Conservation (phyloP, 2,113 vertebrate genomes). For the Sceloporus undulatus region DNA sequence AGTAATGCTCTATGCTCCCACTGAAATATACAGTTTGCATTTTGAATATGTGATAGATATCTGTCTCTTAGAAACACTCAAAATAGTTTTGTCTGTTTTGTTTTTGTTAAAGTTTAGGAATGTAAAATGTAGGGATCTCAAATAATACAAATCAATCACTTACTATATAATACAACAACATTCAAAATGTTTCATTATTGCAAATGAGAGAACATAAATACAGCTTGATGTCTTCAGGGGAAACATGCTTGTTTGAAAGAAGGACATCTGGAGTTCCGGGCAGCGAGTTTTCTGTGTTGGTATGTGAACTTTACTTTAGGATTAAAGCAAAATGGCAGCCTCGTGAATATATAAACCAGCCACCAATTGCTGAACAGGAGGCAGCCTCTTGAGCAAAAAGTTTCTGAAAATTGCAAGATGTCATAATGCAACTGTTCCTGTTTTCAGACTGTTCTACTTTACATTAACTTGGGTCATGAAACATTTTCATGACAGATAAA, state of each 20-base stretch:
- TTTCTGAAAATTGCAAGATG: conserved; percentile 1
- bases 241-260: conserved; percentile 48
- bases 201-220: conserved; percentile 31
- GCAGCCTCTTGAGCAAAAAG: conserved; percentile 48
- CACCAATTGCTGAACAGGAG: conserved; percentile 59
- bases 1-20: background rate
- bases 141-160: conserved; percentile 10
- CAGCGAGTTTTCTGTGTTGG: conserved; percentile 62
- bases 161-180: background rate
- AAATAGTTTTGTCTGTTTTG: background rate
- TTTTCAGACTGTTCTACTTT: conserved; percentile 10
- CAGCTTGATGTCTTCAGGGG: conserved; percentile 41
- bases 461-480: background rate
- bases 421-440: background rate
- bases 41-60: background rate
- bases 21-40: conserved; percentile 11
- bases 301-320: conserved; percentile 74
- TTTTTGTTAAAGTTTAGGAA: background rate
- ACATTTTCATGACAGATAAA: background rate
- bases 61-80: background rate
- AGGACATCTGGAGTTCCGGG: conserved; percentile 67
- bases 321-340: conserved; percentile 70
- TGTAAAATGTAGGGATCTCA: conserved; percentile 22
- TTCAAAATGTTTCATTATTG: conserved; percentile 6
- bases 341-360: conserved; percentile 56